phyloP scores from a whole-genome alignment of 1,140 invertebrate species.

The Scaptomyza pallida region DNA sequence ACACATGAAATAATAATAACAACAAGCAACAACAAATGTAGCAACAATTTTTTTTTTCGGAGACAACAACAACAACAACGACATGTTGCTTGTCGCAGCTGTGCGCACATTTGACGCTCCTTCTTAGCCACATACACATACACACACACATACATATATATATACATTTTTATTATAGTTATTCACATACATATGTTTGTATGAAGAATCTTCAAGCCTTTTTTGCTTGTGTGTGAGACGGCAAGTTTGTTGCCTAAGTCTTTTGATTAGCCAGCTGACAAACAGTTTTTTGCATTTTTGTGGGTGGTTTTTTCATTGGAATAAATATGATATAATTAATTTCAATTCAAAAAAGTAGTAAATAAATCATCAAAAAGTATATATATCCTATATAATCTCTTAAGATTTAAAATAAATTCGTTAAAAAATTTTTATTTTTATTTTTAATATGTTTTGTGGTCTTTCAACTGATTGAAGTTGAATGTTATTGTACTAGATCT shows the following conservation, averaged over 20 bases:
- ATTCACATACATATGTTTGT: conserved; percentile 19
- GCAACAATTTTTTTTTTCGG: conserved; percentile 70
- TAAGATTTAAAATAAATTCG: too few relatives aligned
- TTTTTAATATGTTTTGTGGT: too few relatives aligned
- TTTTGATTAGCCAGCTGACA: conserved; percentile 60
- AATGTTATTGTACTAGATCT: too few relatives aligned
- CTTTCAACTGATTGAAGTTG: too few relatives aligned
- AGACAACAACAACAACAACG: conserved; percentile 14
- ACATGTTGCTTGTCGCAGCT: conserved; percentile 62
- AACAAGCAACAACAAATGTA: conserved; percentile 59
- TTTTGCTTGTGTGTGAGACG: conserved; percentile 23
- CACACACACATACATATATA: conserved; percentile 14
- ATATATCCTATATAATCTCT: conserved; percentile 2
- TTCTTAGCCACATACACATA: conserved; percentile 46
- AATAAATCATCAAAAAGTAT: too few relatives aligned
- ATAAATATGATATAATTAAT: conserved; percentile 29
- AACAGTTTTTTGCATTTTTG: conserved; percentile 22
- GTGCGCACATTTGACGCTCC: conserved; percentile 75
- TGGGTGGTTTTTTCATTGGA: conserved; percentile 22
- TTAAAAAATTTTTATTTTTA: too few relatives aligned
- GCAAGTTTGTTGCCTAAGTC: conserved; percentile 79
- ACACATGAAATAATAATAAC: conserved; percentile 69
- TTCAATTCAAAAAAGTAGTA: conserved; percentile 9
- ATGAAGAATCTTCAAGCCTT: conserved; percentile 26
- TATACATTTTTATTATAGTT: conserved; percentile 35